phyloP scores from a whole-genome alignment of 2,113 vertebrate genomes.

The Nerophis lumbriciformis region DNA sequence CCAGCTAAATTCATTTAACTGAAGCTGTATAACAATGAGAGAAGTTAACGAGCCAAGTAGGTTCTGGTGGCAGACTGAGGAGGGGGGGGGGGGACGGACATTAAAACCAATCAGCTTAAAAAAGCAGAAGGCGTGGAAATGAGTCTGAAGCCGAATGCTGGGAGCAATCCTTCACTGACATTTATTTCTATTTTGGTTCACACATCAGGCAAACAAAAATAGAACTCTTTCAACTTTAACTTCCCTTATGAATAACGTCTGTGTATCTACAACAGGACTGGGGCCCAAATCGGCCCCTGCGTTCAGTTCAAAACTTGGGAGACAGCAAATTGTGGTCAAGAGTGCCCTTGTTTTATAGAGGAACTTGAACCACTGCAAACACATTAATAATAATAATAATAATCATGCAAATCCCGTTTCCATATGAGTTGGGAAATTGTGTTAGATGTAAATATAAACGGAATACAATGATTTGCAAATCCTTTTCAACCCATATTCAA shows the following conservation, averaged over 20 bases:
- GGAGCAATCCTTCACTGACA: conserved; percentile 51
- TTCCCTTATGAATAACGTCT: neutral
- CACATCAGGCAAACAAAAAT: conserved; percentile 58
- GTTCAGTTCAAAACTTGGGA: no score
- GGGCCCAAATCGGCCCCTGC: no score
- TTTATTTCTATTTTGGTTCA: conserved; percentile 52
- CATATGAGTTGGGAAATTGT: no score
- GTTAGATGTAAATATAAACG: no score
- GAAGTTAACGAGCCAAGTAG: conserved; percentile 58
- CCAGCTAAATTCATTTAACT: conserved; percentile 54
- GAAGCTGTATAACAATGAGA: conserved; percentile 63
- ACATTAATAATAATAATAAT: no score
- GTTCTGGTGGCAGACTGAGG: conserved; percentile 45
- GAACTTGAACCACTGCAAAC: no score
- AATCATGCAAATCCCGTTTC: no score
- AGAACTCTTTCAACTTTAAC: neutral
- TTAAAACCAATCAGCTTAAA: conserved; percentile 51
- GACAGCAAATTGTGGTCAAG: no score
- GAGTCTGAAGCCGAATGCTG: conserved; percentile 37
- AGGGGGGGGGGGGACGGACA: conserved; percentile 9
- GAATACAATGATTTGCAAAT: no score
- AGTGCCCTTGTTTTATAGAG: no score
- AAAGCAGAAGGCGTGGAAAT: conserved; percentile 48
- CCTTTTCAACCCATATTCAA: no score
- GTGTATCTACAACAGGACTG: neutral